Evolutionary conservation across 2,888 invertebrate species (phyloP), one percentile per base, ranked within the genome.

Genomic region (Leptothorax acervorum): DNA sequence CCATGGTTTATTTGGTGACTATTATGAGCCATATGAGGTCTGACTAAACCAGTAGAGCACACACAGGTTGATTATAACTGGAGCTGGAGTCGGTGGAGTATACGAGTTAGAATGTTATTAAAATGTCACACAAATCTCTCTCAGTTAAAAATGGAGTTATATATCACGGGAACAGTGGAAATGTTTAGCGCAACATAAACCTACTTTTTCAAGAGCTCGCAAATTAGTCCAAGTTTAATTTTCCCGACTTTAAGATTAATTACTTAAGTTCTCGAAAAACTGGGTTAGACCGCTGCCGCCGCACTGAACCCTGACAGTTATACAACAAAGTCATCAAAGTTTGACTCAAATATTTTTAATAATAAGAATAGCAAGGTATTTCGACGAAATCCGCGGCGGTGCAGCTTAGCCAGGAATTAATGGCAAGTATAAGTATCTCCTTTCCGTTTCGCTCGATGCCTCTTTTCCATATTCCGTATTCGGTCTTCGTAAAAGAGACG

Each of bases 191-290:
- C 75, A 28, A 12, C 11, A 28, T 66, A 76, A 76, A 66, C 53
- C 3, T 28, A 42, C 28, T 78, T 78, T 78, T 78, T 42, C 55
- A 68, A 68, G 55, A 78, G 42, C 9, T 53, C n/a, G 28, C 28
- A 42, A 66, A 76, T 76, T 66, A 55, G 39, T 28, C 4, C 28
- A 55, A 28, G 12, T 66, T 78, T 45, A 68, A 78, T 78, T 31
- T 68, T 78, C 12, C 66, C 51, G 12, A 66, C 39, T 42, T 65
- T 28, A 65, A 55, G 28, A 78, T 78, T 76, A 68, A 78, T 68
- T 55, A 28, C 12, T 42, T 12, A 45, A 78, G 39, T 78, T 31
- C 42, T 66, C 3, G 23, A 51, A 51, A 65, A 48, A 75, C 48
- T 39, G 51, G 18, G 18, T 75, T 63, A 51, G 31, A 28, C 45